These are phyloP conservation scores for Reticulitermes lucifugus DNA, from an alignment of 2,888 invertebrate species.

Conservation along the genomic window DNA sequence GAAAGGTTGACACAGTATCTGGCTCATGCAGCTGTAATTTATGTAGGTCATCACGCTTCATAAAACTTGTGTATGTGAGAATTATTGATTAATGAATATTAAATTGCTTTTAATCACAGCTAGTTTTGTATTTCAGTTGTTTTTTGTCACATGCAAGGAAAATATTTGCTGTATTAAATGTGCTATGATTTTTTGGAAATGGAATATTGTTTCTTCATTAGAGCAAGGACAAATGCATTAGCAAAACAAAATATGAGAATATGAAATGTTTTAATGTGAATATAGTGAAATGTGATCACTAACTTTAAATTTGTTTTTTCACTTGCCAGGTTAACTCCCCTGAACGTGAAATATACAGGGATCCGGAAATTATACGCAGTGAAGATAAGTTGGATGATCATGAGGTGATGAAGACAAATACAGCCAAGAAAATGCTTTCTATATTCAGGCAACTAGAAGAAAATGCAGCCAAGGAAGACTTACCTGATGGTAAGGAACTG, in stretches of 20 bases:
- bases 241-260: conserved; percentile 43
- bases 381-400: conserved; percentile 69
- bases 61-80: too few species aligned
- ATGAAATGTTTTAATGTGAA: neutral
- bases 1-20: too few species aligned
- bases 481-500: conserved; percentile 63
- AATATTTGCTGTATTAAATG: too few species aligned
- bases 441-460: conserved; percentile 93
- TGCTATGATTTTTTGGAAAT: too few species aligned
- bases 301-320: neutral
- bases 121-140: too few species aligned
- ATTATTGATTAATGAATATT: too few species aligned
- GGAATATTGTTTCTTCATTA: too few species aligned
- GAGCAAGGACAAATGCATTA: too few species aligned
- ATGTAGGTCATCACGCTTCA: too few species aligned
- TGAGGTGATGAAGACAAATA: conserved; percentile 72
- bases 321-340: conserved; percentile 72
- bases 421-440: conserved; percentile 87
- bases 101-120: too few species aligned
- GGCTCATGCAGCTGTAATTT: too few species aligned
- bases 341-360: conserved; percentile 78
- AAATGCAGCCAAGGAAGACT: conserved; percentile 67
- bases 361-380: conserved; percentile 77
- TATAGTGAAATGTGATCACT: neutral
- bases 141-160: too few species aligned